These are phyloP conservation scores for Apodemus agrarius DNA, from an alignment of 2,797 vertebrate genomes.

Conservation along the genomic window DNA sequence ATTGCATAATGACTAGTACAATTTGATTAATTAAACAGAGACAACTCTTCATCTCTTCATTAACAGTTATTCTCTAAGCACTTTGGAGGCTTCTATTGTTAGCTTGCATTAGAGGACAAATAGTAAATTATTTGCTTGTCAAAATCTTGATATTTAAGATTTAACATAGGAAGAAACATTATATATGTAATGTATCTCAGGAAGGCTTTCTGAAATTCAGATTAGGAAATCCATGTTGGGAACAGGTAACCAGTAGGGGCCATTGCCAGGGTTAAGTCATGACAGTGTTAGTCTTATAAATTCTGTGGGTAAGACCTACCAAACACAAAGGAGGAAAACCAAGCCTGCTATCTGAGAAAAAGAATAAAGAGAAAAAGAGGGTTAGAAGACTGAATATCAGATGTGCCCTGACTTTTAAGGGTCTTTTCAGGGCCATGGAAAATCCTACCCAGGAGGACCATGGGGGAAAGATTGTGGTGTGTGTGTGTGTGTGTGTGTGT, in stretches of 20 bases:
- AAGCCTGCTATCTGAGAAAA: neutral
- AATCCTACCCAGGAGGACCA: neutral
- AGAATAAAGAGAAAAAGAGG: neutral
- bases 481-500: no score
- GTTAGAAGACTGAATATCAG: neutral
- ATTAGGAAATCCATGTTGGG: neutral
- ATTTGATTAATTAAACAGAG: slow-evolving; percentile 7
- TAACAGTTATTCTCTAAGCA: neutral
- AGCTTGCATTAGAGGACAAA: neutral
- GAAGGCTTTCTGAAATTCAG: slow-evolving; percentile 21
- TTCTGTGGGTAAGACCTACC: neutral
- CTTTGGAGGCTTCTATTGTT: neutral
- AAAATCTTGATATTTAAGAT: slow-evolving; percentile 2
- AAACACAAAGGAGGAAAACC: neutral
- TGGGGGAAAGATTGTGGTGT: neutral
- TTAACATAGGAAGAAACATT: neutral
- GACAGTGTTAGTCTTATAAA: neutral
- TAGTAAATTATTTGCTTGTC: slow-evolving; percentile 22
- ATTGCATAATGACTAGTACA: neutral
- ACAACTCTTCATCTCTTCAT: neutral
- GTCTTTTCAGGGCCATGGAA: neutral
- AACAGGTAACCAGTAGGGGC: neutral
- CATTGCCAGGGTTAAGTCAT: neutral
- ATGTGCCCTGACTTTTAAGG: neutral
- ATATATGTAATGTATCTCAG: neutral